These are phyloP conservation scores for Zeuzera pyrina DNA, from an alignment of 2,888 invertebrate species.

Conservation along the genomic window DNA sequence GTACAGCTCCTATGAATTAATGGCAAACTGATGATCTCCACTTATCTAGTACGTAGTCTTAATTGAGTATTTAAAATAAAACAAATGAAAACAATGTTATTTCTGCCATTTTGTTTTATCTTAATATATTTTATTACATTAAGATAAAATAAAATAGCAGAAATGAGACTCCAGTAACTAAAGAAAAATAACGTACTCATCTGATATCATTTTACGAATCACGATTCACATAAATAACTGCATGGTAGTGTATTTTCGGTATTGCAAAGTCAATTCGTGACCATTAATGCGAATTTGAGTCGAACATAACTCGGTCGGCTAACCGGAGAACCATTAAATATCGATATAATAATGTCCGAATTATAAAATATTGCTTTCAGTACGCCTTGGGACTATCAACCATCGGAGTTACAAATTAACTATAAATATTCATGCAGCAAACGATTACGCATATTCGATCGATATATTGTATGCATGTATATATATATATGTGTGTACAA, in stretches of 20 bases:
- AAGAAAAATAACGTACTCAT: too few relatives aligned
- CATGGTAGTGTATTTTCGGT: constrained; percentile 28
- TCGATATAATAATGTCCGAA: constrained; percentile 48
- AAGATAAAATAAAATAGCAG: too few relatives aligned
- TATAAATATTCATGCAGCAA: constrained; percentile 59
- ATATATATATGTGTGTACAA: too few relatives aligned
- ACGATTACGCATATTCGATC: constrained; percentile 28
- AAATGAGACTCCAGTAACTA: too few relatives aligned
- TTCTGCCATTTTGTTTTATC: too few relatives aligned
- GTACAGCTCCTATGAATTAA: too few relatives aligned
- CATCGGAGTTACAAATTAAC: constrained; percentile 61
- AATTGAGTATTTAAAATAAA: too few relatives aligned
- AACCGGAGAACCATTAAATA: constrained; percentile 39
- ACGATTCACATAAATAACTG: constrained; percentile 34
- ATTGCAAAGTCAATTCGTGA: constrained; percentile 33
- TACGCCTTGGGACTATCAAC: constrained; percentile 49
- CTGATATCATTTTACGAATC: constrained; percentile 23
- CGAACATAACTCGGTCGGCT: constrained; percentile 34
- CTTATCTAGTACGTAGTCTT: too few relatives aligned
- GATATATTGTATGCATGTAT: constrained; percentile 2
- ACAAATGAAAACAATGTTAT: too few relatives aligned
- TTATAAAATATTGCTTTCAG: constrained; percentile 50
- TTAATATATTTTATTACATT: too few relatives aligned
- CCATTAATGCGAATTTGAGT: constrained; percentile 25
- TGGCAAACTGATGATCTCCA: too few relatives aligned